Conservation (phyloP, 2,113 vertebrate genomes). For the Hucho hucho region DNA sequence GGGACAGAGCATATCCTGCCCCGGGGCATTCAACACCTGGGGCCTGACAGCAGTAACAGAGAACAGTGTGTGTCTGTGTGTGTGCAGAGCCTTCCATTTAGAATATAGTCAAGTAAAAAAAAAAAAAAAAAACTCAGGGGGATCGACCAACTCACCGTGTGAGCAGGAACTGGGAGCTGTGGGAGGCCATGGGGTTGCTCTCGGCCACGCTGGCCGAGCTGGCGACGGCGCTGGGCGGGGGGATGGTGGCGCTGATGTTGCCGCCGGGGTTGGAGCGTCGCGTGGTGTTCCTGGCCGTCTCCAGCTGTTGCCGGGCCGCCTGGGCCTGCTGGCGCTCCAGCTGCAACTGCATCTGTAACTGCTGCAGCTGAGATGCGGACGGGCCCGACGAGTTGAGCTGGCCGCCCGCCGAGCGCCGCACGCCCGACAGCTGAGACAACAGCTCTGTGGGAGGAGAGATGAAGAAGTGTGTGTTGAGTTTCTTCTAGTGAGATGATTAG, state of each 20-base stretch:
- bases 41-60: no score
- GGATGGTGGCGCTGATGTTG: constrained; percentile 83
- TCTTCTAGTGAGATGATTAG: background rate
- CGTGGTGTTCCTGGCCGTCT: constrained; percentile 89
- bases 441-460: constrained; percentile 80
- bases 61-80: no score
- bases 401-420: constrained; percentile 94
- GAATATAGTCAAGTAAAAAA: no score
- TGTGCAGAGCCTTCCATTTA: no score
- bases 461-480: background rate
- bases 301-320: constrained; percentile 93
- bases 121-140: no score
- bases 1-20: background rate
- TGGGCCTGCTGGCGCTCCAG: constrained; percentile 95
- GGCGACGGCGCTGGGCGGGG: constrained; percentile 82
- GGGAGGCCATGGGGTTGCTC: constrained; percentile 83
- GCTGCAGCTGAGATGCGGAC: constrained; percentile 95
- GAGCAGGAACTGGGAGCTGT: constrained; percentile 96
- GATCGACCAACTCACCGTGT: constrained; percentile 79
- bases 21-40: no score
- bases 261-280: constrained; percentile 89
- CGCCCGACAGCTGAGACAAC: constrained; percentile 96
- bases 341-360: constrained; percentile 99
- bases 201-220: constrained; percentile 81
- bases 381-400: constrained; percentile 97